Evolutionary conservation across 2,113 vertebrate genomes (phyloP), one percentile per base, ranked within the genome.

Genomic region (Syrrhaptes paradoxus): DNA sequence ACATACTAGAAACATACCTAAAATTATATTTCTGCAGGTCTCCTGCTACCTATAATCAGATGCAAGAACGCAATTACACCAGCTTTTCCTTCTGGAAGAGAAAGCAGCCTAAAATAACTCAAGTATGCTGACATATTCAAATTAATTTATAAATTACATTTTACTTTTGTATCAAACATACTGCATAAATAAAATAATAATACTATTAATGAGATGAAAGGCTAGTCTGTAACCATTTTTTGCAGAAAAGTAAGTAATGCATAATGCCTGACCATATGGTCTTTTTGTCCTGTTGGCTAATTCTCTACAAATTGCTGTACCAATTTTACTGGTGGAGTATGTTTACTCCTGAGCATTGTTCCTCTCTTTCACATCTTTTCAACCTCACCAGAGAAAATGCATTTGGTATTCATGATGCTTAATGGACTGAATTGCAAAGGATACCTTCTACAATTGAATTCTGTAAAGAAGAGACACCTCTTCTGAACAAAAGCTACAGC

Each of bases 241-340:
- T 72, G 14, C 83, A 72, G 81, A 86, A 94, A 96, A 96, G 38
- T 74, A 93, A 85, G 25, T 43, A 94, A 91, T 26, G 8, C 51
- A 85, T 58, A 95, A 89, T 68, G 43, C 29, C 73, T 95, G 79
- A 70, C 87, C 92, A 94, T 90, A 93, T 86, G 87, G 92, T 91
- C 85, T 91, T 94, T 58, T 52, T 85, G 70, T 90, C 83, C 85
- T 96, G 38, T 90, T 95, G 49, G 68, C 70, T 97, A 96, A 97
- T 97, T 96, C 96, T 71, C 94, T 96, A 95, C 81, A 97, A 94
- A 97, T 89, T 81, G 51, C 85, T 74, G 66, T 78, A 94, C 29
- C 76, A 73, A 28, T 95, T 96, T 96, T 95, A 87, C 81, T 95
- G 92, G 80, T 97, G 80, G 18, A 89, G 29, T 87, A 54, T 57